Conservation (phyloP, 2,113 vertebrate species). For the Chroicocephalus ridibundus region DNA sequence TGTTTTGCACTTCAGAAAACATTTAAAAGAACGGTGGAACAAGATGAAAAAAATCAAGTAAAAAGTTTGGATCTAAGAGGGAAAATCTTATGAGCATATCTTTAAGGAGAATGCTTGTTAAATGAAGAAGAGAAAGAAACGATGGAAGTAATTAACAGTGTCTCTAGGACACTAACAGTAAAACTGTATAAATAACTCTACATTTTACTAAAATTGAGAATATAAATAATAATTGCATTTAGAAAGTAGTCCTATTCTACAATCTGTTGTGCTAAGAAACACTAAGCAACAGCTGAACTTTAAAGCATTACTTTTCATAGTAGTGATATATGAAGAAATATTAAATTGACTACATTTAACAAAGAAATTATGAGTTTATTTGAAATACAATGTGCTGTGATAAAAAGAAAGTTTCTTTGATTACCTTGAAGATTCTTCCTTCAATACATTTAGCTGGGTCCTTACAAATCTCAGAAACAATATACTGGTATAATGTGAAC, state of each 20-base stretch:
- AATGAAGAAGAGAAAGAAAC: neutral
- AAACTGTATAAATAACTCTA: neutral
- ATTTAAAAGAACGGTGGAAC: neutral
- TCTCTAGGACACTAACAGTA: neutral
- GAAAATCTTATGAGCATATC: neutral
- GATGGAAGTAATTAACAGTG: neutral
- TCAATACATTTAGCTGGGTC: conserved; percentile 79
- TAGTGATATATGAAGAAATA: neutral
- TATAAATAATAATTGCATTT: neutral
- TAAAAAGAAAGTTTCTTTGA: neutral
- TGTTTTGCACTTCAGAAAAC: neutral
- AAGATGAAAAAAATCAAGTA: neutral
- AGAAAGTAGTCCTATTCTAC: neutral
- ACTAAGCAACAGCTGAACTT: neutral
- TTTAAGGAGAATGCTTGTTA: neutral
- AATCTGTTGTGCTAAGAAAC: neutral
- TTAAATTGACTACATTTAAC: neutral
- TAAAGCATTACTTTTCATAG: neutral
- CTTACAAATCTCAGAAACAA: conserved; percentile 84
- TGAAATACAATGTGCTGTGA: neutral
- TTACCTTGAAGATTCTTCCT: conserved; percentile 91
- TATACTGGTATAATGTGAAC: conserved; percentile 84
- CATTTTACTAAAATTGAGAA: neutral
- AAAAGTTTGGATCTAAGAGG: neutral
- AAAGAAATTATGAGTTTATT: neutral